Base-by-base conservation (phyloP, 2,113 vertebrate species). In the Nothoprocta perdicaria region DNA sequence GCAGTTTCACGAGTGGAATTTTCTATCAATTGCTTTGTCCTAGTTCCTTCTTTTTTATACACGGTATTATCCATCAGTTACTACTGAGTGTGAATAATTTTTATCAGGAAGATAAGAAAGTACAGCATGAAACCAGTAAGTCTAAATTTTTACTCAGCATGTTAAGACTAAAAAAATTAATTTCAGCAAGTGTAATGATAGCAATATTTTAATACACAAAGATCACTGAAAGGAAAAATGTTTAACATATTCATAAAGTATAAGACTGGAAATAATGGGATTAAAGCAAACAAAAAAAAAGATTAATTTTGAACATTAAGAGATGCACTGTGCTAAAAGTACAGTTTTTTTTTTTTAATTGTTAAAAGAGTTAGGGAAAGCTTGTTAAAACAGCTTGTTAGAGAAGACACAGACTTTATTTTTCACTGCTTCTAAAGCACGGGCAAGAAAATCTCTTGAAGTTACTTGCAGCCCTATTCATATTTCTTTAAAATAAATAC, bases 71-170 rank as follows among this genome's bases (percentile, higher is more conserved):
- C 67, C 61, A 3, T 80, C 46, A 62, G 29, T 69, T 13, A 33
- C 50, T 77, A 43, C 17, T 11, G 12, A 53, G 40, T 45, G 50
- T 43, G 67, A 76, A 76, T 1, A 76, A 52, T 18, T 73, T 52
- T 89, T 66, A n/a, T 60, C 27, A n/a, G 50, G 26, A 84, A 75
- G 8, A 35, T 6, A 68, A 6, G 21, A 66, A 15, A 40, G 16
- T 43, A 65, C 12, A 80, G 50, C 0, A 2, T 40, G 1, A 0
- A 78, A 29, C 17, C 1, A 53, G 48, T 5, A 27, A 5, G 5
- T 38, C 13, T 19, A 48, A 7, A 43, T 29, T 48, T 14, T 14
- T 27, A 14, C 12, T 89, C 31, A 66, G 61, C 7, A 9, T 17
- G 33, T 57, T 41, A 26, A 65, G 6, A 60, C 3, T 8, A 10